These are phyloP conservation scores for Danionella dracula DNA, from an alignment of 2,797 vertebrate species.

Conservation along the genomic window DNA sequence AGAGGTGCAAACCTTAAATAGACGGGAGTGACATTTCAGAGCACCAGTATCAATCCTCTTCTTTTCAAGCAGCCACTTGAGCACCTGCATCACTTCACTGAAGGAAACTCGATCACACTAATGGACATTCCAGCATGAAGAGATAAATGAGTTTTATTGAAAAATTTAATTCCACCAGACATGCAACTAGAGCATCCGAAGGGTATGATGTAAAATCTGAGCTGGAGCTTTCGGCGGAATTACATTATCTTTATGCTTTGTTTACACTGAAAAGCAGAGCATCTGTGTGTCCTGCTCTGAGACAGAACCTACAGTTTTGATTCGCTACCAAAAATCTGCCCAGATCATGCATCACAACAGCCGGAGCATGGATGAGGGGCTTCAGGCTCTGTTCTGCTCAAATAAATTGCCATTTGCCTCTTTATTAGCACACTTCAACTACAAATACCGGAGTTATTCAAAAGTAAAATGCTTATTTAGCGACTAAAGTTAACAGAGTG, in stretches of 20 bases:
- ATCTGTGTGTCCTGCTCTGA: too few species aligned
- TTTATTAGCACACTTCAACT: too few species aligned
- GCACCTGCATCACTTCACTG: constrained; percentile 22
- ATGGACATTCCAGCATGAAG: constrained; percentile 11
- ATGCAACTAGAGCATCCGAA: neutral
- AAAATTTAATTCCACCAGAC: neutral
- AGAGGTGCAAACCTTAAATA: neutral
- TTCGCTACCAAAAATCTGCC: too few species aligned
- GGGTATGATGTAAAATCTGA: neutral
- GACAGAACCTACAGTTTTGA: too few species aligned
- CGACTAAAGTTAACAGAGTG: too few species aligned
- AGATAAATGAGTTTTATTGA: constrained; percentile 21
- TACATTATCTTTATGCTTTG: constrained; percentile 58
- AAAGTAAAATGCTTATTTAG: too few species aligned
- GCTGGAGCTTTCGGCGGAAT: constrained; percentile 54
- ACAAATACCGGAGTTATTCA: too few species aligned
- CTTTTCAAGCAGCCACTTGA: constrained; percentile 1
- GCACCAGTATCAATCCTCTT: neutral
- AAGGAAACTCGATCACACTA: constrained; percentile 10
- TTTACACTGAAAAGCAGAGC: too few species aligned
- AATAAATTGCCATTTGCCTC: too few species aligned
- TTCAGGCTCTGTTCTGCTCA: too few species aligned
- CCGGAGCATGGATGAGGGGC: too few species aligned
- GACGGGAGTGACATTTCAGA: constrained; percentile 11
- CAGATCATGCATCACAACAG: too few species aligned